These are phyloP conservation scores for Pachyuromys duprasi DNA, from an alignment of 2,797 vertebrate genomes.

Conservation along the genomic window DNA sequence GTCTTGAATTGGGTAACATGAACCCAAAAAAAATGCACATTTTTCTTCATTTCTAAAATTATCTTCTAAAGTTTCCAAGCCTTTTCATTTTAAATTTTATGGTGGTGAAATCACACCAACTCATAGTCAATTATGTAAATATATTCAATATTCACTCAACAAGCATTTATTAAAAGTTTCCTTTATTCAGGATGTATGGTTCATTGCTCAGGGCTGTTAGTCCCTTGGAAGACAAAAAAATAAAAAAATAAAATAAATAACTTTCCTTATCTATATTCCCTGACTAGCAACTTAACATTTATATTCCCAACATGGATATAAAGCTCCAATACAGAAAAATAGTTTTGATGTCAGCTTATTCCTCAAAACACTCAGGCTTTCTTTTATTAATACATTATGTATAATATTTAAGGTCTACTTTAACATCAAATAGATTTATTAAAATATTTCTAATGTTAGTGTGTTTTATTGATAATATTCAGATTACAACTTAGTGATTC, in stretches of 20 bases:
- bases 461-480: slow-evolving; percentile 41
- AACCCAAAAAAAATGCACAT: slow-evolving; percentile 9
- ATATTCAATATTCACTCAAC: slow-evolving; percentile 52
- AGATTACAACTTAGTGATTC: background rate
- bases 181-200: background rate
- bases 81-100: slow-evolving; percentile 1
- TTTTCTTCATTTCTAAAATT: slow-evolving; percentile 19
- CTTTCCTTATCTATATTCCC: background rate
- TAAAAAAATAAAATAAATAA: background rate
- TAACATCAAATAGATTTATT: slow-evolving; percentile 67
- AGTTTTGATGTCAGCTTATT: slow-evolving; percentile 64
- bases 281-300: slow-evolving; percentile 35
- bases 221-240: background rate
- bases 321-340: slow-evolving; percentile 40
- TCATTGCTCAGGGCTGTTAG: background rate
- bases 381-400: slow-evolving; percentile 36
- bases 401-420: slow-evolving; percentile 56
- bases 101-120: slow-evolving; percentile 1
- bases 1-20: slow-evolving; percentile 14
- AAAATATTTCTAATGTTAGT: slow-evolving; percentile 54
- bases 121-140: slow-evolving; percentile 12
- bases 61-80: background rate
- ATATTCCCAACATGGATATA: slow-evolving; percentile 2
- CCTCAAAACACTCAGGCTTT: slow-evolving; percentile 13
- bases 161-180: slow-evolving; percentile 59